Evolutionary conservation across 2,888 invertebrate genomes (phyloP).

Genomic region (Orthosia gothica): DNA sequence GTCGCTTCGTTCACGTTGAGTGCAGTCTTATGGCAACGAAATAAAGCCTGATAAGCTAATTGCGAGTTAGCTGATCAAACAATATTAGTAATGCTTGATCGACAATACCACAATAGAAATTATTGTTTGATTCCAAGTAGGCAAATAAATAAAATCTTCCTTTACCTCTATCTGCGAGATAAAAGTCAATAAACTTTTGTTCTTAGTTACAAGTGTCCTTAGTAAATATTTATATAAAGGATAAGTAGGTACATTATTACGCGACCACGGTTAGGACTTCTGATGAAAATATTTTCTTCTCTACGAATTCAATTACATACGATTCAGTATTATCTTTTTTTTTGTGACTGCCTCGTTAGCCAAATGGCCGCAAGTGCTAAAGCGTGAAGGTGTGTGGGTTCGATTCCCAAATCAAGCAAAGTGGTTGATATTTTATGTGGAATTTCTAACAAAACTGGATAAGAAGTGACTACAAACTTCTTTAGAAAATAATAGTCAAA

Average conservation of each 20-base stretch:
- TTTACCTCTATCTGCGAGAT: background rate
- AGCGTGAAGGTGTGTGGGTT: background rate
- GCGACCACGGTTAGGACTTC: background rate
- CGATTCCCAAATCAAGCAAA: background rate
- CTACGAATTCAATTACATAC: too few species aligned
- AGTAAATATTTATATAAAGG: background rate
- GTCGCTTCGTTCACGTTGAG: conserved; percentile 28
- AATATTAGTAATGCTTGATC: conserved; percentile 24
- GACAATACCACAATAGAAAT: conserved; percentile 11
- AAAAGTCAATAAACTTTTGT: background rate
- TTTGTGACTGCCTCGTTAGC: background rate
- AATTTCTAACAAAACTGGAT: background rate
- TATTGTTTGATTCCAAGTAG: conserved; percentile 3
- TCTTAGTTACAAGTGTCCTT: too few species aligned
- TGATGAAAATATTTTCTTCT: background rate
- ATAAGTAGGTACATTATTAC: too few species aligned
- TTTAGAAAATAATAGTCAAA: background rate
- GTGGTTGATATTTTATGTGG: background rate
- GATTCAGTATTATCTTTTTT: background rate
- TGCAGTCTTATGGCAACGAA: conserved; percentile 14
- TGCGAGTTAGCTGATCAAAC: conserved; percentile 6
- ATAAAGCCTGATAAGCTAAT: conserved; percentile 35
- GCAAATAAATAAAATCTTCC: conserved; percentile 6
- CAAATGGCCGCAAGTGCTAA: background rate
- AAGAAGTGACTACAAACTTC: background rate